Percentiles rank a stretch among this genome's conserved stretches.
These are phyloP conservation scores for Rhinoderma darwinii DNA, from an alignment of 2,113 vertebrate species.

Conservation along the genomic window DNA sequence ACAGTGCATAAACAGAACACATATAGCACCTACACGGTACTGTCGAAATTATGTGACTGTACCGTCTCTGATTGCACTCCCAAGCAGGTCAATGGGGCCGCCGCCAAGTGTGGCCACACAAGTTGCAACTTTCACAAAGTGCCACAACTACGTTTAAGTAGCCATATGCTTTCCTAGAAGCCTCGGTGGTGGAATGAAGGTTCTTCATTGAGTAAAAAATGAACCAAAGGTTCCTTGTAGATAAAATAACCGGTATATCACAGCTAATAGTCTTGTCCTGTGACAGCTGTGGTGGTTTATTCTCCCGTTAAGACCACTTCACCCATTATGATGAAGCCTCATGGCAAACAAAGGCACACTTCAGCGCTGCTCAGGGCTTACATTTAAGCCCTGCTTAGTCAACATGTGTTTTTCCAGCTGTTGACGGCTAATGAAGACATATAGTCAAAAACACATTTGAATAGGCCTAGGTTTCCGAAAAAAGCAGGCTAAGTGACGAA, in stretches of 20 bases:
- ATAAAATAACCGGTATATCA: background rate
- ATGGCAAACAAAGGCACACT: conserved; percentile 37
- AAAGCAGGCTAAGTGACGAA: too few species aligned
- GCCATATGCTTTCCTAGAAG: background rate
- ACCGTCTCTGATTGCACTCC: too few species aligned
- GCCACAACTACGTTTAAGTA: background rate
- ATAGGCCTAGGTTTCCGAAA: background rate
- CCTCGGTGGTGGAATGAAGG: too few species aligned
- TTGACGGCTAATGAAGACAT: background rate
- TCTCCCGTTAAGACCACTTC: conserved; percentile 4
- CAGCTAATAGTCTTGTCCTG: background rate
- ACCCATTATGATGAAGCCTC: background rate
- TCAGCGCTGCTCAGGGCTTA: background rate
- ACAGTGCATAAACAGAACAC: too few species aligned
- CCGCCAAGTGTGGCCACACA: background rate
- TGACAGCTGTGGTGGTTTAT: conserved; percentile 12
- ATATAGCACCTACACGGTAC: too few species aligned
- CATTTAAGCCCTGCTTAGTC: conserved; percentile 6
- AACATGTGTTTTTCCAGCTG: conserved; percentile 35
- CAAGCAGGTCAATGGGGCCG: background rate
- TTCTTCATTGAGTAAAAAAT: background rate
- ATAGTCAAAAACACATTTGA: background rate
- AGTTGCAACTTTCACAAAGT: background rate
- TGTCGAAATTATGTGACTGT: too few species aligned
- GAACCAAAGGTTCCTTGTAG: background rate